These are phyloP conservation scores for Percopsis omiscomaycus DNA, from an alignment of 2,797 vertebrate species.

Conservation along the genomic window DNA sequence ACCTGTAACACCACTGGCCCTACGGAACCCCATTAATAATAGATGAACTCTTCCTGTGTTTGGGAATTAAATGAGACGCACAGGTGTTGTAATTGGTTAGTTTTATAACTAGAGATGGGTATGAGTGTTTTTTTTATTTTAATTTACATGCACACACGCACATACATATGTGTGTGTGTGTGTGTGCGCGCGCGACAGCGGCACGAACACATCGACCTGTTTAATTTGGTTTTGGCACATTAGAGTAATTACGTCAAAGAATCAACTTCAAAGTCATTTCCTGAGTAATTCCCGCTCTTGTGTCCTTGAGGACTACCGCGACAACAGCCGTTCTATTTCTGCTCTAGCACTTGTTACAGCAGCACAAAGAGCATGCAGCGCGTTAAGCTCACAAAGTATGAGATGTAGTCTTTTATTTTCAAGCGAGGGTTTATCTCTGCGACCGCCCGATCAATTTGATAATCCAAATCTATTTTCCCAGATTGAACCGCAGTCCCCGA, in stretches of 20 bases:
- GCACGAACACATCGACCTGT: conserved; percentile 49
- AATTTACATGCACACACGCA: conserved; percentile 21
- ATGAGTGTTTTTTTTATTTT: conserved; percentile 15
- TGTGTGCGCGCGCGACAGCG: conserved; percentile 1
- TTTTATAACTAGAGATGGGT: conserved; percentile 48
- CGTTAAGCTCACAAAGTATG: neutral
- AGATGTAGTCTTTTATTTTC: conserved; percentile 26
- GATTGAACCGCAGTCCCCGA: conserved; percentile 8
- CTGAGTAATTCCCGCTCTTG: conserved; percentile 54
- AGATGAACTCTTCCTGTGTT: conserved; percentile 54
- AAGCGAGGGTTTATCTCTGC: conserved; percentile 23
- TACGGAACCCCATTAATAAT: conserved; percentile 50
- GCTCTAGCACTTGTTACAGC: neutral
- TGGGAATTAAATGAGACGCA: conserved; percentile 51
- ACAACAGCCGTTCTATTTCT: conserved; percentile 13
- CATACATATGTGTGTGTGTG: neutral
- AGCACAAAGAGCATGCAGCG: neutral
- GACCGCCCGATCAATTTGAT: conserved; percentile 25
- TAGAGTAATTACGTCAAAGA: conserved; percentile 66
- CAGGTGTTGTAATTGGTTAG: conserved; percentile 54
- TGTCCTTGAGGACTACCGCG: conserved; percentile 42
- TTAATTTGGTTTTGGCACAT: conserved; percentile 64
- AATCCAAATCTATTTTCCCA: conserved; percentile 17
- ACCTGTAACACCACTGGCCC: conserved; percentile 30
- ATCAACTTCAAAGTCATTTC: conserved; percentile 47